Evolutionary conservation across 2,888 invertebrate genomes (phyloP).

Genomic region (Drosophila affinis): DNA sequence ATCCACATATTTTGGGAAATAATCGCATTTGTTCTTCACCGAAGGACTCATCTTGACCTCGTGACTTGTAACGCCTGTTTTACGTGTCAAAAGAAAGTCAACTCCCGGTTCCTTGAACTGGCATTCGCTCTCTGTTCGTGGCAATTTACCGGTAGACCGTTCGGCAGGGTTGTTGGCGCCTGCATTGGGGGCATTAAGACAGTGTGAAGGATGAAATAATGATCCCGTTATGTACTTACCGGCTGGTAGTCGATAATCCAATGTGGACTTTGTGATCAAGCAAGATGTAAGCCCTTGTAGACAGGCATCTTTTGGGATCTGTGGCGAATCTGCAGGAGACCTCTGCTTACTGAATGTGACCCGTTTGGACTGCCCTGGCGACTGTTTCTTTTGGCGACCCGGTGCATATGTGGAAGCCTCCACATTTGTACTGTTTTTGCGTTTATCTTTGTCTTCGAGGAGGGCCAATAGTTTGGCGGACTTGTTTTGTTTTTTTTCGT

Average conservation of each 20-base stretch:
- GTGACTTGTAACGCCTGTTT: constrained; percentile 58
- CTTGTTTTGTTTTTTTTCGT: constrained; percentile 1
- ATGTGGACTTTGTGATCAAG: constrained; percentile 48
- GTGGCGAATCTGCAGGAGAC: constrained; percentile 1
- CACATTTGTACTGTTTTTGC: not conserved
- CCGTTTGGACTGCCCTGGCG: constrained; percentile 58
- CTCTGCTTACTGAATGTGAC: constrained; percentile 52
- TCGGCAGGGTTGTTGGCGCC: constrained; percentile 61
- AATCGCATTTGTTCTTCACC: constrained; percentile 57
- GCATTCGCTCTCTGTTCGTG: constrained; percentile 68
- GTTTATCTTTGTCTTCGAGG: not conserved
- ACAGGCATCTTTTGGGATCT: constrained; percentile 34
- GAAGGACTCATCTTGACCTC: constrained; percentile 66
- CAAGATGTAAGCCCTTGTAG: constrained; percentile 51
- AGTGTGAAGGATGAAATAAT: not conserved
- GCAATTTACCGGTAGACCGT: constrained; percentile 47
- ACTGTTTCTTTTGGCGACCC: constrained; percentile 18
- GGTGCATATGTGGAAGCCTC: not conserved
- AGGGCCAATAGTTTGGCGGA: not conserved
- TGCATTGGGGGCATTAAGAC: constrained; percentile 1
- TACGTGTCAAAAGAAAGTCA: constrained; percentile 47
- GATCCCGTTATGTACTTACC: constrained; percentile 33
- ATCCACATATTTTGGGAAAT: constrained; percentile 53
- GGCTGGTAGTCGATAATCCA: constrained; percentile 34
- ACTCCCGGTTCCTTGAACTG: constrained; percentile 60